Evolutionary conservation across 35 echinoderm and acorn worm species (phyloP).

Genomic region (Lytechinus variegatus): DNA sequence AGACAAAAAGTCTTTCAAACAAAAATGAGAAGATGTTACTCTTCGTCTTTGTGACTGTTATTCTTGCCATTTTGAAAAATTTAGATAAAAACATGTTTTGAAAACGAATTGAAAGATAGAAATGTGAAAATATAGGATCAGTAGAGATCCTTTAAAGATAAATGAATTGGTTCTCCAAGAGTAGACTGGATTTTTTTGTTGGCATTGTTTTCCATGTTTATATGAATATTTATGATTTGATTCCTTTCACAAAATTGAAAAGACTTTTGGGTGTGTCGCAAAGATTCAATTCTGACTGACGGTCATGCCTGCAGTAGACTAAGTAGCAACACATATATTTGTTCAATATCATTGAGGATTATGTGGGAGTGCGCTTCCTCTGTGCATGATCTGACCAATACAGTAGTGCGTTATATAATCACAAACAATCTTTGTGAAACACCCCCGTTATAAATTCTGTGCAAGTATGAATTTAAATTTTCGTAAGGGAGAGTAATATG

Average conservation of each 20-base stretch:
- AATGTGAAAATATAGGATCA: neutral
- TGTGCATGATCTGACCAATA: no score
- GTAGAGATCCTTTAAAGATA: neutral
- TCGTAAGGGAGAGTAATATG: neutral
- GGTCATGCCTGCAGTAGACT: no score
- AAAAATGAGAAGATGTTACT: neutral
- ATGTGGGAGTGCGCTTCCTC: no score
- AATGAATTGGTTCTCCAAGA: neutral
- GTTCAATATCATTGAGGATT: no score
- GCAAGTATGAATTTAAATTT: neutral
- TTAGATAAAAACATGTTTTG: neutral
- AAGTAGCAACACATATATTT: no score
- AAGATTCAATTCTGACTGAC: no score
- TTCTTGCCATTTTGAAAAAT: conserved; percentile 35
- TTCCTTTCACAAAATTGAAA: neutral
- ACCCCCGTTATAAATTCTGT: neutral
- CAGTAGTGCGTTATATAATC: no score
- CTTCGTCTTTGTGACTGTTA: conserved; percentile 16
- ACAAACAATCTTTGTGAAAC: no score
- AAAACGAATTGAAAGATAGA: neutral
- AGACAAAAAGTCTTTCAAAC: conserved; percentile 23
- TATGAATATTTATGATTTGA: neutral
- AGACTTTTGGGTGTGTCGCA: neutral
- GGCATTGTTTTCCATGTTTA: neutral
- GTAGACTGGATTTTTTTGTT: neutral